Evolutionary conservation across 2,113 vertebrate genomes (phyloP).

Genomic region (Toxotes chatareus): DNA sequence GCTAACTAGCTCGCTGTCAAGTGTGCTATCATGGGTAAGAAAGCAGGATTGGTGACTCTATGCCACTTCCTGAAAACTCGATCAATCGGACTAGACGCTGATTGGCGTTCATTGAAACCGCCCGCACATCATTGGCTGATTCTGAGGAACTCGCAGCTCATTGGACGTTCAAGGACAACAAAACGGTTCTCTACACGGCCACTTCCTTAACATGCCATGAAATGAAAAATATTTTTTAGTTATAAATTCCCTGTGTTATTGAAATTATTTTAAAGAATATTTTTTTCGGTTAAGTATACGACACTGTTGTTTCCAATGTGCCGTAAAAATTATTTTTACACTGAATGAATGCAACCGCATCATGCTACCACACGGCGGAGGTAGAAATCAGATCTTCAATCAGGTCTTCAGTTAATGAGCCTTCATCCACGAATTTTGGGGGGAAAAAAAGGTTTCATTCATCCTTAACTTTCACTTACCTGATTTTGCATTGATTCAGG

Average conservation of each 20-base stretch:
- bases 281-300: neutral
- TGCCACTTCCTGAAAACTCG: slow-evolving; percentile 26
- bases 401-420: too few relatives aligned
- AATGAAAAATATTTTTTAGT: neutral
- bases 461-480: neutral
- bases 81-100: neutral
- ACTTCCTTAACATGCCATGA: neutral
- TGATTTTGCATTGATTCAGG: neutral
- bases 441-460: neutral
- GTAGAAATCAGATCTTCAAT: slow-evolving; percentile 13
- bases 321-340: neutral
- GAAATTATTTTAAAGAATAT: neutral
- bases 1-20: slow-evolving; percentile 37
- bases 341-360: slow-evolving; percentile 14
- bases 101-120: slow-evolving; percentile 38
- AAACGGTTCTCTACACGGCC: neutral
- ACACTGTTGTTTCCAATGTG: neutral
- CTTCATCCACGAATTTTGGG: too few relatives aligned
- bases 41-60: neutral
- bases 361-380: slow-evolving; percentile 52
- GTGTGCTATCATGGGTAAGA: neutral
- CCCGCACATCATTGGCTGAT: slow-evolving; percentile 33
- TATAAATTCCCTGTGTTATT: neutral
- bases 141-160: neutral
- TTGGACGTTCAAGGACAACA: slow-evolving; percentile 36